These are phyloP conservation scores for Sebastes goodei DNA, from an alignment of 2,797 vertebrate species.

Conservation along the genomic window DNA sequence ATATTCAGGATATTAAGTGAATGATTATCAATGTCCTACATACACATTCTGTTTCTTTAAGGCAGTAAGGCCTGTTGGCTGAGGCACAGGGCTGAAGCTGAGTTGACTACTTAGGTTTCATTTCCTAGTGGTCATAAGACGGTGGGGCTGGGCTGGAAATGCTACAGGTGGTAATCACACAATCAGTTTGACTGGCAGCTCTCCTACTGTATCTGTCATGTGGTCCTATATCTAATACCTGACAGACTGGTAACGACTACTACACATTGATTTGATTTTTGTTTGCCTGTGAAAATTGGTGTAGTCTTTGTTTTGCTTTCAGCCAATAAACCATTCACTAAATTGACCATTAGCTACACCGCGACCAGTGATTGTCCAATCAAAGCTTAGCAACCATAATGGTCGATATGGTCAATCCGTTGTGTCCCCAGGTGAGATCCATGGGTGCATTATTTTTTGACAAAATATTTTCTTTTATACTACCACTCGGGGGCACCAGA, in stretches of 20 bases:
- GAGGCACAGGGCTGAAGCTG: constrained; percentile 48
- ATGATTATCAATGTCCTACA: constrained; percentile 41
- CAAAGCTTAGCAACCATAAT: neutral
- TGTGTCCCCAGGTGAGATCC: neutral
- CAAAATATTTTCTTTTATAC: neutral
- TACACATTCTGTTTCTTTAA: constrained; percentile 49
- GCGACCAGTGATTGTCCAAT: neutral
- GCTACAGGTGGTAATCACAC: constrained; percentile 40
- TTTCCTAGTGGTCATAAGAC: neutral
- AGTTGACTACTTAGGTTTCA: constrained; percentile 19
- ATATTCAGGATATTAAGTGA: constrained; percentile 25
- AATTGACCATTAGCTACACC: constrained; percentile 9
- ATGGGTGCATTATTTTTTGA: neutral
- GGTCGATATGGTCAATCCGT: neutral
- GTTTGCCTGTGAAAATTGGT: neutral
- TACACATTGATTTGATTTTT: neutral
- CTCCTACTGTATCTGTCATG: neutral
- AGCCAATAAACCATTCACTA: constrained; percentile 1
- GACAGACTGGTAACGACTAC: neutral
- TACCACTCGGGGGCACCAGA: neutral
- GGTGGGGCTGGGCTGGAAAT: neutral
- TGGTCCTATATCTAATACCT: neutral
- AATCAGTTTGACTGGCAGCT: constrained; percentile 27
- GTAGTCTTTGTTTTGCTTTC: neutral
- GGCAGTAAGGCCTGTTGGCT: constrained; percentile 48